Evolutionary conservation across 2,888 invertebrate genomes (phyloP).

Genomic region (Lochmaea capreae): DNA sequence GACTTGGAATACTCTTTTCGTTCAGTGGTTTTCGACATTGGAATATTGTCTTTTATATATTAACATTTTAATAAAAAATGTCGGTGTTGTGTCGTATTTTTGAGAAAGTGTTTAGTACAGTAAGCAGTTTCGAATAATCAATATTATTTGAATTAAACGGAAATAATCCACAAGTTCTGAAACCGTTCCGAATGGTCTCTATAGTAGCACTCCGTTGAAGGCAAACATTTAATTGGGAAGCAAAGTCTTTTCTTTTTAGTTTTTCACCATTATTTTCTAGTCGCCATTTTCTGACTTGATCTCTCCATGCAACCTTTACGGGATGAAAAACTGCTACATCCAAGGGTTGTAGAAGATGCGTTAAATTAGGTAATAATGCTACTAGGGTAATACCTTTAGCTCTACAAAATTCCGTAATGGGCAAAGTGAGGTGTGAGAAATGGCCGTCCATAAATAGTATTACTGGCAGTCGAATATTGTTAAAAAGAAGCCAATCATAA

Average conservation of each 20-base stretch:
- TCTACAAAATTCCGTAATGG: conserved; percentile 19
- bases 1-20: no score
- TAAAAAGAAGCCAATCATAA: conserved; percentile 1
- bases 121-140: conserved; percentile 2
- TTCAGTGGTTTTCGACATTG: no score
- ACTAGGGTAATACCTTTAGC: conserved; percentile 27
- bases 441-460: conserved; percentile 21
- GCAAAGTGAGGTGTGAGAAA: conserved; percentile 22
- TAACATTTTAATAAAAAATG: no score
- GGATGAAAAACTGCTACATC: conserved; percentile 14
- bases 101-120: no score
- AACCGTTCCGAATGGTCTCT: not conserved
- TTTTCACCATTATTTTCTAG: no score
- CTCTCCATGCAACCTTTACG: conserved; percentile 3
- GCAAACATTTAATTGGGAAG: no score
- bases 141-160: conserved; percentile 1
- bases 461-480: conserved; percentile 15
- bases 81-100: no score
- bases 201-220: not conserved
- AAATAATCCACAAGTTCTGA: conserved; percentile 9
- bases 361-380: conserved; percentile 21
- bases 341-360: conserved; percentile 18
- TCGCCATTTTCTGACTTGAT: not conserved
- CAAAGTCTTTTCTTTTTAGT: no score
- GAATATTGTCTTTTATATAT: no score